These are phyloP conservation scores for Andrena flavipes DNA, from an alignment of 2,888 invertebrate genomes.

Conservation along the genomic window DNA sequence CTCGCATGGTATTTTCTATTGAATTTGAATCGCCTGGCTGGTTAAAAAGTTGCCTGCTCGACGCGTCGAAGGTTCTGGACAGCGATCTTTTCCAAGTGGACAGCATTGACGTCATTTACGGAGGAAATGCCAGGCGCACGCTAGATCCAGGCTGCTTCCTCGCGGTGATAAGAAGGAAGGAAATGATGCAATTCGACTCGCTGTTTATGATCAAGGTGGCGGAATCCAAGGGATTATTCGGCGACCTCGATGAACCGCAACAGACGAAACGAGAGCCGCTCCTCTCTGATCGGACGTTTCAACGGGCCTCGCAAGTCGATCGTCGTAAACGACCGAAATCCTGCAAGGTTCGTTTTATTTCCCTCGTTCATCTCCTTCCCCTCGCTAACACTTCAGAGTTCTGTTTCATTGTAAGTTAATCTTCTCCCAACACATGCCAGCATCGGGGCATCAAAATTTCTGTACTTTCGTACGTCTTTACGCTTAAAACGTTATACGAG, in stretches of 20 bases:
- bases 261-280: conserved; percentile 46
- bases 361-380: too few relatives aligned
- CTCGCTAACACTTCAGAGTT: too few relatives aligned
- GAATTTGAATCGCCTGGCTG: neutral
- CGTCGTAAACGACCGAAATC: conserved; percentile 50
- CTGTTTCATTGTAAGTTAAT: too few relatives aligned
- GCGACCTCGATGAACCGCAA: conserved; percentile 82
- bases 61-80: conserved; percentile 87
- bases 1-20: neutral
- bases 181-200: conserved; percentile 91
- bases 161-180: conserved; percentile 89
- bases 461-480: too few relatives aligned
- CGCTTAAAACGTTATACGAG: too few relatives aligned
- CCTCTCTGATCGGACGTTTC: neutral
- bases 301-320: neutral
- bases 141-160: conserved; percentile 88
- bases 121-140: conserved; percentile 84
- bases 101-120: conserved; percentile 87
- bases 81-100: conserved; percentile 90
- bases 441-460: too few relatives aligned
- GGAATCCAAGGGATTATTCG: conserved; percentile 92
- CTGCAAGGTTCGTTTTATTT: conserved; percentile 39
- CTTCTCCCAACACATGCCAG: too few relatives aligned
- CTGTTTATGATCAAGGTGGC: conserved; percentile 94
- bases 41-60: neutral